Conservation (phyloP, 2,113 vertebrate genomes). For the Phalacrocorax pelagicus region DNA sequence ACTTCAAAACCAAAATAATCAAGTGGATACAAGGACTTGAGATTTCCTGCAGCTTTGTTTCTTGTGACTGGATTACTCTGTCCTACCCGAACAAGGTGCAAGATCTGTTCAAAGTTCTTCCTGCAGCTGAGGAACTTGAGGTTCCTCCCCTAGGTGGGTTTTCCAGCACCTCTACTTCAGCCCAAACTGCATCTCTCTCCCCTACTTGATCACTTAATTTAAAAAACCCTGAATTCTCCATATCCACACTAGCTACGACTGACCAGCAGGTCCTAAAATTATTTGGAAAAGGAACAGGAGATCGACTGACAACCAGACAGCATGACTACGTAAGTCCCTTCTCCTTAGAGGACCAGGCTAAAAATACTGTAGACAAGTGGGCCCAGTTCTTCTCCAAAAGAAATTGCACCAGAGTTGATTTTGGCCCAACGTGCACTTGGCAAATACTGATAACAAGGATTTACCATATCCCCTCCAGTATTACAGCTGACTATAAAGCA, state of each 20-base stretch:
- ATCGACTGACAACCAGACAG: not conserved
- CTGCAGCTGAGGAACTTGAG: not conserved
- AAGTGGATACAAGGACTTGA: not conserved
- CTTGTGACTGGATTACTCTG: not conserved
- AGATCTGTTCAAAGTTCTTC: not conserved
- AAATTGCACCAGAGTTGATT: conserved; percentile 44
- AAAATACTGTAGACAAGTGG: not conserved
- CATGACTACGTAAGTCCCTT: fast-evolving
- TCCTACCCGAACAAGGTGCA: not conserved
- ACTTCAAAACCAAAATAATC: not conserved
- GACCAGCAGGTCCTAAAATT: not conserved
- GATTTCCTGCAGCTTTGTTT: not conserved
- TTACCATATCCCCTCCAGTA: conserved; percentile 51
- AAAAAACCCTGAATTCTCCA: not conserved
- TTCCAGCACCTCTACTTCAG: not conserved
- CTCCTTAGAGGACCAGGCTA: not conserved
- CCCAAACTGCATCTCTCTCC: not conserved
- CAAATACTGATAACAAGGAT: conserved; percentile 58
- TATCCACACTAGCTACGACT: not conserved
- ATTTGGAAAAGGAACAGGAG: not conserved
- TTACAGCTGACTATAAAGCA: conserved; percentile 49
- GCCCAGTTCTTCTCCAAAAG: not conserved
- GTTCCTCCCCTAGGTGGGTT: not conserved
- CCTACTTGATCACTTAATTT: not conserved
- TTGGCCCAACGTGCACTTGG: not conserved